Evolutionary conservation across 2,888 invertebrate genomes (phyloP).

Genomic region (Gisinianus flammeolus): DNA sequence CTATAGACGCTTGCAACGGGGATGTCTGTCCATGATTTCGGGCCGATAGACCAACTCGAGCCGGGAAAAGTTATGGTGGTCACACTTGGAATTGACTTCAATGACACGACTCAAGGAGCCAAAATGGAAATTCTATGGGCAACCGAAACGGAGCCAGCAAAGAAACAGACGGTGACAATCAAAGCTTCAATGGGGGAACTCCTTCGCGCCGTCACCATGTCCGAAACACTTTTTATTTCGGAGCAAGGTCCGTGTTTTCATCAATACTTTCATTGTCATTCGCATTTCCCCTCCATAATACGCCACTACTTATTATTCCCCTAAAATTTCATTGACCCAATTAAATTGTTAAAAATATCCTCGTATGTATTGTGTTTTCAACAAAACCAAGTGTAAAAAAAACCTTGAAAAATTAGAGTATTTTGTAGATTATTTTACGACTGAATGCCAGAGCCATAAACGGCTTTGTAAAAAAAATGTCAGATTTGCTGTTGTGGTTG

Average conservation of each 20-base stretch:
- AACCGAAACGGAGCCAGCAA: conserved; percentile 61
- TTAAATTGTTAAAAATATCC: neutral
- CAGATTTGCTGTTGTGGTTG: no score
- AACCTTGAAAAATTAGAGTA: no score
- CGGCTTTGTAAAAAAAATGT: no score
- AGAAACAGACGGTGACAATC: conserved; percentile 64
- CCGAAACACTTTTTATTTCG: conserved; percentile 72
- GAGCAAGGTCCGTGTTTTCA: conserved; percentile 68
- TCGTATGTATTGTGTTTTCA: no score
- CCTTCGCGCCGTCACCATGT: conserved; percentile 78
- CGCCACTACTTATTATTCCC: neutral
- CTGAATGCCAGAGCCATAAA: no score
- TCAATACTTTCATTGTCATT: neutral
- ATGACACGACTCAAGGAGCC: conserved; percentile 88
- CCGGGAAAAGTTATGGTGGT: conserved; percentile 71
- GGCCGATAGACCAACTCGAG: conserved; percentile 70
- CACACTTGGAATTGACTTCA: conserved; percentile 86
- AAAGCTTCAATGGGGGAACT: conserved; percentile 88
- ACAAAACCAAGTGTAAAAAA: no score
- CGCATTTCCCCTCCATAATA: neutral
- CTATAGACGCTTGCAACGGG: conserved; percentile 73
- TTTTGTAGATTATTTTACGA: no score
- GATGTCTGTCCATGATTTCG: conserved; percentile 77
- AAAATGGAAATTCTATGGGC: conserved; percentile 77
- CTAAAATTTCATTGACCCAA: neutral